phyloP scores from a whole-genome alignment of 1,140 invertebrate species.

The Leptinotarsa texana region DNA sequence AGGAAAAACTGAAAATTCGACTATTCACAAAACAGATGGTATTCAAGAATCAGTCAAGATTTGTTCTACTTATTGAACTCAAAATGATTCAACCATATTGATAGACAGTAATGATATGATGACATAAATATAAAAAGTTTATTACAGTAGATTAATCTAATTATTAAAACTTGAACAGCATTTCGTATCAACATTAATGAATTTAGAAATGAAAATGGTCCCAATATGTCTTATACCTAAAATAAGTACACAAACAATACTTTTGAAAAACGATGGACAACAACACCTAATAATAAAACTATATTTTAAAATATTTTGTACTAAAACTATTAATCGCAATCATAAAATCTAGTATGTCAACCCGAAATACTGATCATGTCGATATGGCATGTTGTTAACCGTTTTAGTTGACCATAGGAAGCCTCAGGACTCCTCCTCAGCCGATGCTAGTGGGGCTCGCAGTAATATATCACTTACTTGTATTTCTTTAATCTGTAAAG shows the following conservation, averaged over 20 bases:
- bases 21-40: not conserved
- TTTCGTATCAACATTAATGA: conserved; percentile 33
- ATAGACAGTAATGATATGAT: conserved; percentile 31
- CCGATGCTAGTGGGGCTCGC: conserved; percentile 47
- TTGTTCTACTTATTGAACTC: conserved; percentile 19
- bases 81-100: conserved; percentile 4
- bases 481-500: conserved; percentile 49
- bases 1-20: not conserved
- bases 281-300: conserved; percentile 20
- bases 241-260: conserved; percentile 36
- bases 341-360: conserved; percentile 22
- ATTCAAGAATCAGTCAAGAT: conserved; percentile 10
- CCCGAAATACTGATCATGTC: conserved; percentile 43
- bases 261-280: conserved; percentile 27
- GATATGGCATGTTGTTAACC: conserved; percentile 40
- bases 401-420: conserved; percentile 24
- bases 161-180: conserved; percentile 35
- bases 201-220: conserved; percentile 35
- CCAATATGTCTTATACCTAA: conserved; percentile 25
- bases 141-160: conserved; percentile 23
- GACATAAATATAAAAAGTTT: conserved; percentile 34
- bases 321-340: conserved; percentile 16
- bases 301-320: conserved; percentile 29
- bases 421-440: conserved; percentile 46
- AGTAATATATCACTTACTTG: conserved; percentile 48